Base-by-base conservation (phyloP, 1,140 invertebrate species). In the Drosophila carrolli region DNA sequence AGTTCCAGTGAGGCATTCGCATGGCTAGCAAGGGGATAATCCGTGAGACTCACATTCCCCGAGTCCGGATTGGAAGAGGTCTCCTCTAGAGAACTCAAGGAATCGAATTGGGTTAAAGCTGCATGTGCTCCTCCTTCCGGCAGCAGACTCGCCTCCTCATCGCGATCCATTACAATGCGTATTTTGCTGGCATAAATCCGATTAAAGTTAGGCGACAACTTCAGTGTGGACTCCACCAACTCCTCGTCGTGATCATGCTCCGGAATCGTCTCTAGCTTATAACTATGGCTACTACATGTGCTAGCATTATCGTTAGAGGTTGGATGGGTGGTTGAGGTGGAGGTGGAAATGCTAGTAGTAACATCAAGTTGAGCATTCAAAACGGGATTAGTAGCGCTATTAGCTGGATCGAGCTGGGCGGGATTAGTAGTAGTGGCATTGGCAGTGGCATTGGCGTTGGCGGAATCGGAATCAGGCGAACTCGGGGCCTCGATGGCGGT, bases 31-130 rank as follows among this genome's bases (percentile, higher is more conserved):
- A 91, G 47, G 0, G 91, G 91, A 56, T 72, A 92, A 37, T 92
- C 91, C 4, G 86, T 78, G 29, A 92, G 67, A n/a, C 91, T 92
- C 16, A 88, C 91, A 75, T 89, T 92, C 7, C 91, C 91, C 23
- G 91, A 92, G 43, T 92, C 91, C 0, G 91, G 91, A 72, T 91
- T 92, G 1, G 91, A 92, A 2, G 91, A 92, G 13, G 70, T 86
- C 47, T 92, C 91, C 61, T 91, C 89, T 10, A 91, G 56, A 6
- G 90, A 91, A 73, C 86, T 92, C 51, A 91, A 54, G 11, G 90
- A 91, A 75, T 92, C 88, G 37, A 66, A 89, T 14, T 81, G 83
- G 8, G 72, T 89, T 5, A 78, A 5, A 2, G 41, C 10, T 3
- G 43, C 47, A 40, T 56, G 3, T 13, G 56, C 6, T 7, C 13